These are phyloP conservation scores for Hycleus phaleratus DNA, from an alignment of 1,140 invertebrate species.

Conservation along the genomic window DNA sequence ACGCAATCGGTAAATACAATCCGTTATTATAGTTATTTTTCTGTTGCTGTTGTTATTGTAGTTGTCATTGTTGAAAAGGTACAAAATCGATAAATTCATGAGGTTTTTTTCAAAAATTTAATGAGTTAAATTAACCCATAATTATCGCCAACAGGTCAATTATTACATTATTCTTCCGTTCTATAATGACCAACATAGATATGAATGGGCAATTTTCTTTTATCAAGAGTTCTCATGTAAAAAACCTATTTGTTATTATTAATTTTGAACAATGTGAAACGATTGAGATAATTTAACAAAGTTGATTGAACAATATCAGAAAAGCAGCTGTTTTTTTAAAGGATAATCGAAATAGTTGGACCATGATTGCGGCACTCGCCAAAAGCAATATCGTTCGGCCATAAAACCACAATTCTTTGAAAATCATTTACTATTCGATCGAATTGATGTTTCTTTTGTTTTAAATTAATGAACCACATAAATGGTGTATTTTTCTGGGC, in stretches of 20 bases:
- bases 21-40: constrained; percentile 11
- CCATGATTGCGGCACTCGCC: constrained; percentile 11
- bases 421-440: not conserved
- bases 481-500: not conserved
- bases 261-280: too few relatives aligned
- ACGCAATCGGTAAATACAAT: constrained; percentile 11
- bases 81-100: constrained; percentile 3
- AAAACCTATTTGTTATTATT: too few relatives aligned
- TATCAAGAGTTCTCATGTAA: too few relatives aligned
- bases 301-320: not conserved
- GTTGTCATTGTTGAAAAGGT: not conserved
- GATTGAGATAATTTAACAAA: not conserved
- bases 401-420: constrained; percentile 7
- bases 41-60: too few relatives aligned
- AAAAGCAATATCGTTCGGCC: constrained; percentile 4
- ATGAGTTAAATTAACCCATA: too few relatives aligned
- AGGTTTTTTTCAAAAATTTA: constrained; percentile 2
- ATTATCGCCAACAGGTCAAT: too few relatives aligned
- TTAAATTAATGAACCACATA: constrained; percentile 10
- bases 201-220: too few relatives aligned
- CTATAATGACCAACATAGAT: too few relatives aligned
- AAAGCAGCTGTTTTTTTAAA: constrained; percentile 2
- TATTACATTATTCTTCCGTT: too few relatives aligned
- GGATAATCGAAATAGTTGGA: constrained; percentile 6
- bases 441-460: constrained; percentile 5